Conservation (phyloP, 2,113 vertebrate species). For the Hyperopisus bebe region DNA sequence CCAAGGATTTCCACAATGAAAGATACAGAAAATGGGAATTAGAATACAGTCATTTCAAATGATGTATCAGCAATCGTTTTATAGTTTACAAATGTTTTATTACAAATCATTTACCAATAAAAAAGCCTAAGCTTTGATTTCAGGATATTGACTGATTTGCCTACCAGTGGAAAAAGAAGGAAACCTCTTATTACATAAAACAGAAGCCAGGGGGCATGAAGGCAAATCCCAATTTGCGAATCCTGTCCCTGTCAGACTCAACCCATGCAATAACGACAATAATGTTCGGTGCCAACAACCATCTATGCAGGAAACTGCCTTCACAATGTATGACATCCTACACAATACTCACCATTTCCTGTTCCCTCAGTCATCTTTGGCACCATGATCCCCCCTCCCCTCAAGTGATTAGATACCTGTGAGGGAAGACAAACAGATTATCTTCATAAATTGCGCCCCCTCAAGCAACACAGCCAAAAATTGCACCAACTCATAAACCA, state of each 20-base stretch:
- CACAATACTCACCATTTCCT: slow-evolving; percentile 22
- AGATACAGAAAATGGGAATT: neutral
- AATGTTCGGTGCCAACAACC: neutral
- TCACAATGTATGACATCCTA: neutral
- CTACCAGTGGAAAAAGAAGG: neutral
- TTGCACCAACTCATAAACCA: neutral
- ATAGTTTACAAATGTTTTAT: neutral
- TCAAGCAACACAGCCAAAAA: neutral
- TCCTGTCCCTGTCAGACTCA: neutral
- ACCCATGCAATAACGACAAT: neutral
- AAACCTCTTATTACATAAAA: neutral
- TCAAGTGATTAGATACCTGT: slow-evolving; percentile 21
- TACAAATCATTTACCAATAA: neutral
- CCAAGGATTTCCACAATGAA: neutral
- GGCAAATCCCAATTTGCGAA: neutral
- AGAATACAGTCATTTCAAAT: neutral
- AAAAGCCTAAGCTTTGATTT: neutral
- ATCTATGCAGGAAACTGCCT: neutral
- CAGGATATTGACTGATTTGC: neutral
- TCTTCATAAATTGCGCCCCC: neutral
- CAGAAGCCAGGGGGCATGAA: neutral
- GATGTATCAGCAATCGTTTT: neutral
- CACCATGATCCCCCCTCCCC: slow-evolving; percentile 7
- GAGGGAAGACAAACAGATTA: neutral
- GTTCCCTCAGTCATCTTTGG: slow-evolving; percentile 34